Base-by-base conservation (phyloP, 2,888 invertebrate genomes). In the Torymus aiolomorphi region DNA sequence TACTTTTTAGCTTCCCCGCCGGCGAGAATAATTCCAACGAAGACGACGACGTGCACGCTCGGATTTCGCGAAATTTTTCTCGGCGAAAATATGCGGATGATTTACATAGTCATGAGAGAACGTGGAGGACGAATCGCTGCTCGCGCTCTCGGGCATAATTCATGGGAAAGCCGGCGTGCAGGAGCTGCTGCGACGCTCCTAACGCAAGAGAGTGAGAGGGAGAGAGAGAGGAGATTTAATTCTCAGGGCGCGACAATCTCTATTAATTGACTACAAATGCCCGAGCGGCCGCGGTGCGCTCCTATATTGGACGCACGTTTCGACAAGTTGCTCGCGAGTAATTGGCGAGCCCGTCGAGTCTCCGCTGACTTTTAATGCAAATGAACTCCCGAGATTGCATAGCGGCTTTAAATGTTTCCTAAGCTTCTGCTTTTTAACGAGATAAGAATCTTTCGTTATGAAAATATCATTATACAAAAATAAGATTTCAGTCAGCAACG, bases 71-170 rank as follows among this genome's bases (percentile, higher is more conserved):
- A 67, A 70, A 80, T 76, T 80, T 82, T 83, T 80, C 65, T 62
- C 42, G 31, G 49, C 54, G 66, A 67, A 82, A 78, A 81, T 77
- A 69, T 80, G 74, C 56, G 76, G 77, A 80, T 83, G 76, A 83
- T 83, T 84, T 79, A 74, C 82, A 80, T 75, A 79, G 80, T 82
- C 78, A 81, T 78, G 78, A 82, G 82, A 57, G 56, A 59, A 31
- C 31, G 31, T 31, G 31, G 31, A 31, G 31, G 24, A 14, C n/a
- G 51, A 20, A 65, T 49, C 20, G 62, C 59, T 57, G 56, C 65
- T 74, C 8, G 51, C 57, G 52, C 61, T 18, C 51, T 52, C 49
- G 52, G 56, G 70, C 59, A 77, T 80, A 74, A 80, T 77, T 74
- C 80, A 77, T 74, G 74, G 56, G 31, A 31, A 54, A 31, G 0